Base-by-base conservation (phyloP, 23 tunicate species). In the Halocynthia aurantium region DNA sequence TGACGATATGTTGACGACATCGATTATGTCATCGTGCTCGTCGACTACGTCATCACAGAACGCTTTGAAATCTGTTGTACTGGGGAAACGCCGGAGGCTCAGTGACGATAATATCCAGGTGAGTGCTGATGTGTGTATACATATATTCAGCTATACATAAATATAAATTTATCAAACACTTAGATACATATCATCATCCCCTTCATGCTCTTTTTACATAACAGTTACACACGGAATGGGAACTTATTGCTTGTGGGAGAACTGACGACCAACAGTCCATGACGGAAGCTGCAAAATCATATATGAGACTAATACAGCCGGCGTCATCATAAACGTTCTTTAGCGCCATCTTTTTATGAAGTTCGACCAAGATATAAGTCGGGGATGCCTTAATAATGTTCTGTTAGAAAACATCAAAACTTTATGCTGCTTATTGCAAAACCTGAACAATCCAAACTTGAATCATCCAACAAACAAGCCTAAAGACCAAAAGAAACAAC, bases 281-380 rank as follows among this genome's bases (percentile, higher is more conserved):
- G 96, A 96, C 99, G 0, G 83, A 76, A 18, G 93, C 96, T 6
- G 99, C 99, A 9, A 79, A 90, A 67, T 86, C 96, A 50, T 96
- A 96, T 71, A 78, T 96, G 66, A 82, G 84, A 70, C 96, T 89
- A 60, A 80, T 89, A 69, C 82, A 76, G 52, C 96, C 96, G 12
- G 69, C 83, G 7, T 52, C 78, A 19, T 74, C 78, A 22, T 74
- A 18, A 72, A 11, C 60, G 19, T 20, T 9, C 19, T 51, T 44
- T 52, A 71, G 72, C 21, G 21, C 22, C 0, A 13, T 19, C 51
- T n/a, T 71, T 50, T 5, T 20, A 51, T 2, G 13, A 5, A 40
- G 18, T n/a, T 1, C 64, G 18, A n/a, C n/a, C 64, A 31, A 31
- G 44, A 31, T 1, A 31, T 31, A 1, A 31, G 44, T 4, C 44